These are phyloP conservation scores for Calephelis virginiensis DNA, from an alignment of 1,140 invertebrate species.

Conservation along the genomic window DNA sequence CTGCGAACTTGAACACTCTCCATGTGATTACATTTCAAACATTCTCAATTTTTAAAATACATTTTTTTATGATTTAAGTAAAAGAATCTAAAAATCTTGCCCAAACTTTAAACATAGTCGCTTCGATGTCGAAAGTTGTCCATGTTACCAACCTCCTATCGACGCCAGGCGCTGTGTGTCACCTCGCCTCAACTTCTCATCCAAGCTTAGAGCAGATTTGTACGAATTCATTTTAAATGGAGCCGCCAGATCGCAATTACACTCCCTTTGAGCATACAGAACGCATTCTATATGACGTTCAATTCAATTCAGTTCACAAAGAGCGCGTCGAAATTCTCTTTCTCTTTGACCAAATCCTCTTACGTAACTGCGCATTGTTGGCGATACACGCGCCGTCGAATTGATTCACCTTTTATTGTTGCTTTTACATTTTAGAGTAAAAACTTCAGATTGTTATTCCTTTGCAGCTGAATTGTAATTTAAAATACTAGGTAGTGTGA, in stretches of 20 bases:
- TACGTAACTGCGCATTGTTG: constrained; percentile 67
- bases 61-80: too few species aligned
- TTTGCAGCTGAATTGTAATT: not conserved
- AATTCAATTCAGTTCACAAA: constrained; percentile 72
- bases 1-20: too few species aligned
- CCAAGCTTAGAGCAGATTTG: constrained; percentile 58
- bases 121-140: too few species aligned
- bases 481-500: not conserved
- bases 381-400: constrained; percentile 37
- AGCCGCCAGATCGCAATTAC: constrained; percentile 70
- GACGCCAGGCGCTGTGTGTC: constrained; percentile 25
- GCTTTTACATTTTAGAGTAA: not conserved
- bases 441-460: constrained; percentile 8
- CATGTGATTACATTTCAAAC: too few species aligned
- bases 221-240: constrained; percentile 74
- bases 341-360: constrained; percentile 69
- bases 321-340: constrained; percentile 67
- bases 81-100: too few species aligned
- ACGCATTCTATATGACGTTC: constrained; percentile 72
- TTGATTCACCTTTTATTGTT: constrained; percentile 5
- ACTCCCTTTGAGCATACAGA: constrained; percentile 69
- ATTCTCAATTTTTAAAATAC: too few species aligned
- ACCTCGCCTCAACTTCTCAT: constrained; percentile 38
- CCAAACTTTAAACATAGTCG: too few species aligned
- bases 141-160: constrained; percentile 37